Conservation (phyloP, 2,888 invertebrate species). For the Disparrhopalites patrizii region DNA sequence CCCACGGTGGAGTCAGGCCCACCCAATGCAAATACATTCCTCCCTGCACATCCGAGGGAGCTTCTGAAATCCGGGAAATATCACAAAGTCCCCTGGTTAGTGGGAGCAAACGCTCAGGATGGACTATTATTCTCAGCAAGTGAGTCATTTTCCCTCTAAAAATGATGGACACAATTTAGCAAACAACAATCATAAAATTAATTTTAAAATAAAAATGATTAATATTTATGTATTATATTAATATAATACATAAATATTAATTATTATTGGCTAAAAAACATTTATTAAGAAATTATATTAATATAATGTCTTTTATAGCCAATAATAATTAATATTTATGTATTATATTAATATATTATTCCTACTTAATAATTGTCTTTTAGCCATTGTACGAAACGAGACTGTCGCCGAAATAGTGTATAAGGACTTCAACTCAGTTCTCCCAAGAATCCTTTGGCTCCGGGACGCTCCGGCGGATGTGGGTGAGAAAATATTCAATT, state of each 20-base stretch:
- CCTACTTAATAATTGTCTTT: background rate
- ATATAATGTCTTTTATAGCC: too few relatives aligned
- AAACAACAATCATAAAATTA: too few relatives aligned
- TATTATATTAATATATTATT: background rate
- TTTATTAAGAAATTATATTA: too few relatives aligned
- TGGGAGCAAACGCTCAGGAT: conserved; percentile 4
- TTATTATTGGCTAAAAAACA: too few relatives aligned
- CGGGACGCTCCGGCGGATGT: background rate
- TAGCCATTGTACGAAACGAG: conserved; percentile 2
- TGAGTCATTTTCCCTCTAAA: too few relatives aligned
- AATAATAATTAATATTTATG: too few relatives aligned
- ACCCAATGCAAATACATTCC: conserved; percentile 1
- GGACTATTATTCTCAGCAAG: conserved; percentile 21
- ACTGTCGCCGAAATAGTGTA: conserved; percentile 8
- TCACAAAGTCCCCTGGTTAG: conserved; percentile 16
- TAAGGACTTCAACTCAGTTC: background rate
- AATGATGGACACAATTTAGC: too few relatives aligned
- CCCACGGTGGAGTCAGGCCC: conserved; percentile 12
- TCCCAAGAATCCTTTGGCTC: background rate
- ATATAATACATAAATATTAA: too few relatives aligned
- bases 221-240: too few relatives aligned
- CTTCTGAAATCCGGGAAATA: conserved; percentile 1
- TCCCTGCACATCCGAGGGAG: background rate
- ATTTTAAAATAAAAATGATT: too few relatives aligned
- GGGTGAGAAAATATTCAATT: conserved; percentile 19